Evolutionary conservation across 35 echinoderm and acorn worm genomes (phyloP).

Genomic region (Chiridota heheva): DNA sequence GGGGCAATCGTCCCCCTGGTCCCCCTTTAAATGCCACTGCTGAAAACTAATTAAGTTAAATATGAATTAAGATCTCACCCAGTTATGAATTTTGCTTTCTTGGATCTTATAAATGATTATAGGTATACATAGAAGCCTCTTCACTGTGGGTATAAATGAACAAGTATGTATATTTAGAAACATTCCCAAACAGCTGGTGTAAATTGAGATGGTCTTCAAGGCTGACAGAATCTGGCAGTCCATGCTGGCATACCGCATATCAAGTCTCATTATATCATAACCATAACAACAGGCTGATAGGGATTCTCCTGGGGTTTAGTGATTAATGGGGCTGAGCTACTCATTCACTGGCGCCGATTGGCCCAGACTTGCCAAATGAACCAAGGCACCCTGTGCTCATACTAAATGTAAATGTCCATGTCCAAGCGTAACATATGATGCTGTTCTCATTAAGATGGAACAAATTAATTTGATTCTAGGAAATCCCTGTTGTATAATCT

Average conservation of each 20-base stretch:
- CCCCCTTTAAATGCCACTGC: too few species aligned
- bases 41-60: too few species aligned
- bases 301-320: constrained; percentile 40
- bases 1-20: too few species aligned
- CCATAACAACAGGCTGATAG: constrained; percentile 16
- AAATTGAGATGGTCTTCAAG: constrained; percentile 36
- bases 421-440: constrained; percentile 45
- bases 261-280: background rate
- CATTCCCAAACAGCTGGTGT: too few species aligned
- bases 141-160: too few species aligned
- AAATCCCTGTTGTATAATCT: constrained; percentile 42
- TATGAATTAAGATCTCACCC: too few species aligned
- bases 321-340: constrained; percentile 51
- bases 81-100: too few species aligned
- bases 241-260: constrained; percentile 31
- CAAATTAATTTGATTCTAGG: constrained; percentile 51
- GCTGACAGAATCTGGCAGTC: constrained; percentile 36
- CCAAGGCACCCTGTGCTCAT: constrained; percentile 44
- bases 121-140: too few species aligned
- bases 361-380: constrained; percentile 22
- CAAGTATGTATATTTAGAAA: too few species aligned
- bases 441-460: constrained; percentile 34
- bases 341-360: constrained; percentile 29
- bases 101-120: too few species aligned
- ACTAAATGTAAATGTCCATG: constrained; percentile 12